These are phyloP conservation scores for Passer domesticus DNA, from an alignment of 2,113 vertebrate species.

Conservation along the genomic window DNA sequence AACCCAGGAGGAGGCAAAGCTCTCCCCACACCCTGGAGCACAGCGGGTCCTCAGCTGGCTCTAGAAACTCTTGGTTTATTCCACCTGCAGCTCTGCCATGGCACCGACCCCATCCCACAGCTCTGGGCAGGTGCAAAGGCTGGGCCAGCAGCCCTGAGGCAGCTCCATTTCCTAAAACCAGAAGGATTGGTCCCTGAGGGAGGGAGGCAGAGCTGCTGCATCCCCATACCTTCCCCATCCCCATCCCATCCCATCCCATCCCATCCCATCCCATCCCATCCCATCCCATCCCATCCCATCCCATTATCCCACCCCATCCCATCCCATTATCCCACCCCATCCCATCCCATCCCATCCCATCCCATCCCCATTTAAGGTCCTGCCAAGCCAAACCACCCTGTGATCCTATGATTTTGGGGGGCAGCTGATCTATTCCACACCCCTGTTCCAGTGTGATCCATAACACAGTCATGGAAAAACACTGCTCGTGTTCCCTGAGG, in stretches of 20 bases:
- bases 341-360: too few species aligned
- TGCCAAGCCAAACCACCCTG: not conserved
- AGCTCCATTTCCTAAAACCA: too few species aligned
- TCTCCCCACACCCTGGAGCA: not conserved
- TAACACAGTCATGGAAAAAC: fast-evolving
- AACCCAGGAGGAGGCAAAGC: not conserved
- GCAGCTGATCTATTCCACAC: not conserved
- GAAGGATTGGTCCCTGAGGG: not conserved
- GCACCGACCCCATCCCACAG: not conserved
- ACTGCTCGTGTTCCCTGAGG: fast-evolving
- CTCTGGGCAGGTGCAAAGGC: not conserved
- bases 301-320: too few species aligned
- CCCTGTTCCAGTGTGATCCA: fast-evolving
- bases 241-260: too few species aligned
- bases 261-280: too few species aligned
- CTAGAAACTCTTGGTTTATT: not conserved
- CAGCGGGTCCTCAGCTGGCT: fast-evolving
- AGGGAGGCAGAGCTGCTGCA: not conserved
- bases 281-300: too few species aligned
- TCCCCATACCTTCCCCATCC: too few species aligned
- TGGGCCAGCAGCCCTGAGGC: not conserved
- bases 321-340: too few species aligned
- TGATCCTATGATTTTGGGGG: not conserved
- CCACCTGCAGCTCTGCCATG: not conserved
- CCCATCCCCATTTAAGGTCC: not conserved